Conservation (phyloP, 2,888 invertebrate genomes). For the Trichopria drosophilae region DNA sequence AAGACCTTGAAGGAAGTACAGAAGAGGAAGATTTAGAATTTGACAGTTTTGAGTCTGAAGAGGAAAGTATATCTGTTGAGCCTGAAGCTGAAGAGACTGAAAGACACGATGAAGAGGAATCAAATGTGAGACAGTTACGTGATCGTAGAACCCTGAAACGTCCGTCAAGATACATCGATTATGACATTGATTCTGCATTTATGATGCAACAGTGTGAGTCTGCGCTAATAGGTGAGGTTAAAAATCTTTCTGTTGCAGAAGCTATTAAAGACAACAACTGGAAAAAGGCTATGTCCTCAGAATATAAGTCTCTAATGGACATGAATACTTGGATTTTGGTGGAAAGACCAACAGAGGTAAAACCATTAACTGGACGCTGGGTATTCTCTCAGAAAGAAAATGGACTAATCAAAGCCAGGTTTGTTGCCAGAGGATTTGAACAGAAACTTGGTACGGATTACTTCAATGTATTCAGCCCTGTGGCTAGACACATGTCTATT, state of each 20-base stretch:
- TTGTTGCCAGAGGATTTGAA: constrained; percentile 7
- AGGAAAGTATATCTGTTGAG: not conserved
- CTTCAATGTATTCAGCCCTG: constrained; percentile 38
- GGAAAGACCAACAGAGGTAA: constrained; percentile 5
- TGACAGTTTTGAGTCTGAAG: not conserved
- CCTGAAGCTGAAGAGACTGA: not conserved
- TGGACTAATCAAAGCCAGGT: not conserved
- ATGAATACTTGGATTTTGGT: constrained; percentile 18
- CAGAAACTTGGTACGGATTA: constrained; percentile 30
- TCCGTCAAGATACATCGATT: constrained; percentile 30
- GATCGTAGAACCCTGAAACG: constrained; percentile 30
- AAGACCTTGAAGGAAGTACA: constrained; percentile 8
- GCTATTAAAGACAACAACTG: constrained; percentile 41
- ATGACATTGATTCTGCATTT: constrained; percentile 13
- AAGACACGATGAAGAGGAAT: constrained; percentile 1
- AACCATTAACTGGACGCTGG: constrained; percentile 17
- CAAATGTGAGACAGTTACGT: constrained; percentile 15
- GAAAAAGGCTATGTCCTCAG: constrained; percentile 39
- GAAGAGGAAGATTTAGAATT: constrained; percentile 16
- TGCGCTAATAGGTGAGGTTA: constrained; percentile 33
- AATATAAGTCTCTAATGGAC: constrained; percentile 19
- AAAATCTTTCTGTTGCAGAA: constrained; percentile 35
- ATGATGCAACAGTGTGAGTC: constrained; percentile 12
- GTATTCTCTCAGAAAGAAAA: constrained; percentile 4
- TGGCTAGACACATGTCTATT: constrained; percentile 32